phyloP scores from a whole-genome alignment of 2,797 vertebrate genomes.

The Adelosebastes latens region DNA sequence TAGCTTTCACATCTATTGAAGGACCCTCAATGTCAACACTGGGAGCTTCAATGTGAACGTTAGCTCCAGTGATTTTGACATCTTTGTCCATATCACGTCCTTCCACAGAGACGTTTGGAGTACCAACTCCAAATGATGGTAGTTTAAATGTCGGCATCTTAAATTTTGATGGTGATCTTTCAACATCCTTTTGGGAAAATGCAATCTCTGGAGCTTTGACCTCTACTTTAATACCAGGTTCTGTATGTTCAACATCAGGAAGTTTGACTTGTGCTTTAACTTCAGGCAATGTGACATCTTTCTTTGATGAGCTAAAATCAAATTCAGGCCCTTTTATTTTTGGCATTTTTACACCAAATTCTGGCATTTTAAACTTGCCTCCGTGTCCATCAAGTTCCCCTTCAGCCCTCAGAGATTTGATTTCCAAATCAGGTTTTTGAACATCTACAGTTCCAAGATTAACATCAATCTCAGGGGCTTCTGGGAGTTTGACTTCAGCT shows the following conservation, averaged over 20 bases:
- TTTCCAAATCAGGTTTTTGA: not conserved
- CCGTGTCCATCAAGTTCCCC: slow-evolving; percentile 29
- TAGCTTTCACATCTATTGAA: slow-evolving; percentile 22
- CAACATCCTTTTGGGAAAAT: not conserved
- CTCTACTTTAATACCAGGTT: slow-evolving; percentile 31
- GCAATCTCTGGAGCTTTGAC: slow-evolving; percentile 33
- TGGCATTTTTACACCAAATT: slow-evolving; percentile 32
- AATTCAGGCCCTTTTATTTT: slow-evolving; percentile 38
- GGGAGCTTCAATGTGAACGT: not conserved
- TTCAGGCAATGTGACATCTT: slow-evolving; percentile 37
- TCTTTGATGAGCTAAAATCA: slow-evolving; percentile 31
- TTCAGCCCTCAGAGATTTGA: slow-evolving; percentile 23
- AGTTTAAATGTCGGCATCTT: slow-evolving; percentile 76
- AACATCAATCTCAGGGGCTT: slow-evolving; percentile 25
- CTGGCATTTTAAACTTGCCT: slow-evolving; percentile 58
- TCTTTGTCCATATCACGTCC: slow-evolving; percentile 30
- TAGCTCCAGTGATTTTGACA: not conserved
- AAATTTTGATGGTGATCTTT: slow-evolving; percentile 53
- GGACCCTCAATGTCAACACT: slow-evolving; percentile 13
- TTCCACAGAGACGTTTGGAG: slow-evolving; percentile 34
- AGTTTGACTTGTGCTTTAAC: slow-evolving; percentile 19
- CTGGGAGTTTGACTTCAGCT: slow-evolving; percentile 15
- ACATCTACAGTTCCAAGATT: slow-evolving; percentile 28
- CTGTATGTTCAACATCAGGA: slow-evolving; percentile 24
- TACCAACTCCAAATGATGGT: slow-evolving; percentile 71